Evolutionary conservation across 2,113 vertebrate genomes (phyloP), one percentile per base, ranked within the genome.

Genomic region (Tragulus kanchil): DNA sequence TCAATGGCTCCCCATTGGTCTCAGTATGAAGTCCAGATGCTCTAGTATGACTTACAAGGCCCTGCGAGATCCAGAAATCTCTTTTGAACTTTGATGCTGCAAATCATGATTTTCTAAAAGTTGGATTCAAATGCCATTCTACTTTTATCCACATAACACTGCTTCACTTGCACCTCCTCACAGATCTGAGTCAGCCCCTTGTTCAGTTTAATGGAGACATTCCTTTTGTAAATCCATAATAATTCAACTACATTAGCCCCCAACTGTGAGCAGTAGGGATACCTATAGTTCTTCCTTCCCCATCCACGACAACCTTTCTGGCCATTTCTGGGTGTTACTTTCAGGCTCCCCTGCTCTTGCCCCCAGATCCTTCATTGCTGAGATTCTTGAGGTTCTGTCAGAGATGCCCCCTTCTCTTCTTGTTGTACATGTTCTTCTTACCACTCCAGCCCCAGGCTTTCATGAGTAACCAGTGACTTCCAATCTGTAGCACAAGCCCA

Each of bases 61-160:
- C 56, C 83, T 62, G 42, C 19, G 92, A 71, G n/a, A 94, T 59
- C 48, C 50, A 84, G 45, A 94, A 75, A 83, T 83, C 48, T 65
- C 48, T 82, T 82, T 16, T 71, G 19, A 87, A 61, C 36, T 69
- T 71, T 48, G 54, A 89, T 25, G 81, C 48, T 48, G 26, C 25
- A 73, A 73, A 85, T 89, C 85, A 59, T 45, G 31, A 45, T 25
- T 54, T 90, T 75, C 17, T 28, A 71, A 50, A 92, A 78, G 36
- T 58, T 48, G 45, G 56, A 90, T 26, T 50, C 21, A 85, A 89
- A 31, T 78, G 69, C 50, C 78, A 28, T 85, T 65, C 61, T 81
- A 50, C 36, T 67, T 93, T 69, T 50, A 50, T 69, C 8, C 13
- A 58, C 1, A 13, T 85, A 78, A 67, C 23, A 78, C 2, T 78